These are phyloP conservation scores for Ypsolopha scabrella DNA, from an alignment of 2,888 invertebrate genomes.

Conservation along the genomic window DNA sequence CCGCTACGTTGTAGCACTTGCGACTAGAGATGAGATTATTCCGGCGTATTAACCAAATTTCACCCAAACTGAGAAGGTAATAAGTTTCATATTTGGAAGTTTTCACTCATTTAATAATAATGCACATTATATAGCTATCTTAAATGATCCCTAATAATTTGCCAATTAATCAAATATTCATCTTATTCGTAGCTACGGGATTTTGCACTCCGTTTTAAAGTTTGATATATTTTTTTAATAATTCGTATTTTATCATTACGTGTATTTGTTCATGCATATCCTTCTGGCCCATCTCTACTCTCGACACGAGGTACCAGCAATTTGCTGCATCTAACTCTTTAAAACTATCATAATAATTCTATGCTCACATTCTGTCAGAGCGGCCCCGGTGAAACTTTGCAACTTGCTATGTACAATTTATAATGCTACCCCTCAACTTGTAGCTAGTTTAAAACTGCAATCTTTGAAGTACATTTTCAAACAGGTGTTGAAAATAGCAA, in stretches of 20 bases:
- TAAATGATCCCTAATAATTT: too few species aligned
- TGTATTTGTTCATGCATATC: neutral
- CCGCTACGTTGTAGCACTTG: too few species aligned
- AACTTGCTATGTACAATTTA: constrained; percentile 19
- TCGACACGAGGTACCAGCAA: constrained; percentile 39
- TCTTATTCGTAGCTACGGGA: neutral
- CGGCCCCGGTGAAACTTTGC: constrained; percentile 19
- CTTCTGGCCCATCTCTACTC: constrained; percentile 12
- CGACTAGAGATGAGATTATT: too few species aligned
- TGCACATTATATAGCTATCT: too few species aligned
- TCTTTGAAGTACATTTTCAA: neutral
- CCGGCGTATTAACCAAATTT: too few species aligned
- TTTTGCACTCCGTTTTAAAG: neutral
- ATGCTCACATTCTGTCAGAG: constrained; percentile 53
- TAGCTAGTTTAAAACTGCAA: constrained; percentile 2
- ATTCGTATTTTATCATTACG: neutral
- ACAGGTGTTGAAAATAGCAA: too few species aligned
- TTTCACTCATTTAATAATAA: too few species aligned
- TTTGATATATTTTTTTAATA: neutral
- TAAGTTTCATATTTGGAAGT: too few species aligned
- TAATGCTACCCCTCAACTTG: neutral
- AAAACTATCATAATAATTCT: constrained; percentile 64
- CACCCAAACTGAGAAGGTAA: too few species aligned
- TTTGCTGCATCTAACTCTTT: constrained; percentile 55
- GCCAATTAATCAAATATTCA: too few species aligned